Conservation (phyloP, 2,888 invertebrate species). For the Drosophila lacicola region DNA sequence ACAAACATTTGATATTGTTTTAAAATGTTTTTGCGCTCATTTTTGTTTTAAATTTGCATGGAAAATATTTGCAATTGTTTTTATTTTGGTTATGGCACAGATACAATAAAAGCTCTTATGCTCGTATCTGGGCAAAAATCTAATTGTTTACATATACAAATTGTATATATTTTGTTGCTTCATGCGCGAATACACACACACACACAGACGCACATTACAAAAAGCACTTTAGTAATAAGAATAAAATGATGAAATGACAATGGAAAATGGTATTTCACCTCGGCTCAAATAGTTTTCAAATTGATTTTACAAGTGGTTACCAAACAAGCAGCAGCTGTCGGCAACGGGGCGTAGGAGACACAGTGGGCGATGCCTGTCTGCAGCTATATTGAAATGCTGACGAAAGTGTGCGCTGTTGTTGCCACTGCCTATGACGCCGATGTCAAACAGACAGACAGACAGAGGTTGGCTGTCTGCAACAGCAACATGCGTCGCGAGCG, state of each 20-base stretch:
- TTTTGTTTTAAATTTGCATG: constrained; percentile 27
- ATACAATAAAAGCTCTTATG: constrained; percentile 10
- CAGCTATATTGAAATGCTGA: constrained; percentile 61
- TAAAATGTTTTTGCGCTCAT: constrained; percentile 25
- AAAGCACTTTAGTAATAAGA: constrained; percentile 34
- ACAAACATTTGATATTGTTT: constrained; percentile 26
- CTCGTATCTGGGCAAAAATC: constrained; percentile 25
- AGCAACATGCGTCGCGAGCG: constrained; percentile 32
- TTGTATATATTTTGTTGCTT: constrained; percentile 19
- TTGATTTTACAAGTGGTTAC: constrained; percentile 70
- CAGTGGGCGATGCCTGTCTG: constrained; percentile 17
- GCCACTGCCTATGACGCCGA: constrained; percentile 13
- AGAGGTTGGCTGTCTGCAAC: constrained; percentile 2
- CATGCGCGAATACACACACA: no score
- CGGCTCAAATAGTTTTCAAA: constrained; percentile 61
- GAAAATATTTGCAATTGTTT: constrained; percentile 42
- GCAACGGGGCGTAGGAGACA: constrained; percentile 6
- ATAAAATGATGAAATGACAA: constrained; percentile 46
- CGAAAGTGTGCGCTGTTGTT: constrained; percentile 27
- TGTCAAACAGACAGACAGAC: constrained; percentile 4
- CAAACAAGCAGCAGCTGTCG: constrained; percentile 62
- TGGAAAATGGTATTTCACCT: constrained; percentile 35
- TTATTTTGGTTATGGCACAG: constrained; percentile 12
- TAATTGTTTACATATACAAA: constrained; percentile 48
- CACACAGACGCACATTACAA: neutral